A percentile compares a stretch with the other conserved stretches of the same genome.
These are phyloP conservation scores for Phrynocephalus versicolor DNA, from an alignment of 2,113 vertebrate genomes.

Conservation along the genomic window DNA sequence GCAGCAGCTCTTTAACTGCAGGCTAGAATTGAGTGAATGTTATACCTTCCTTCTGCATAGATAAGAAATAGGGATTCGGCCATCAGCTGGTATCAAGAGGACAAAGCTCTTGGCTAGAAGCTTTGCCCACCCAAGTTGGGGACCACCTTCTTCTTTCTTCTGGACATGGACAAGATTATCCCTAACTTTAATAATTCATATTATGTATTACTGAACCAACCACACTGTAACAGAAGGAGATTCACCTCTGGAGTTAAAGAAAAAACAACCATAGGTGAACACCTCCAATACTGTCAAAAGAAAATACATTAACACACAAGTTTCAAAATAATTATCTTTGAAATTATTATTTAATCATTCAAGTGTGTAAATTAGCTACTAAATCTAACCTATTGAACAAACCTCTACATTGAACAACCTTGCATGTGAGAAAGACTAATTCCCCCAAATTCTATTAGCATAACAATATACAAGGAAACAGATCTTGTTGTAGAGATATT, in stretches of 20 bases:
- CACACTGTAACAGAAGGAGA: too few species aligned
- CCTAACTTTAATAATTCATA: too few species aligned
- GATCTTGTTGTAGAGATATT: too few species aligned
- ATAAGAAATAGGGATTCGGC: too few species aligned
- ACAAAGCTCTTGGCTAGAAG: neutral
- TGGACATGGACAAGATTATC: neutral
- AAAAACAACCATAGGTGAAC: neutral
- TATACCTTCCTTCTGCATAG: neutral
- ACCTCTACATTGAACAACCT: neutral
- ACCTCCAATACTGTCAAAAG: neutral
- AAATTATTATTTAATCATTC: neutral
- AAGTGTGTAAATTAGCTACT: neutral
- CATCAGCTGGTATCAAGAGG: neutral
- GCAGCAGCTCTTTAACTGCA: too few species aligned
- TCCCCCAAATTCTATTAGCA: neutral
- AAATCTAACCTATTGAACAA: neutral
- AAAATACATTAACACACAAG: neutral
- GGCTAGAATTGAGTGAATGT: too few species aligned
- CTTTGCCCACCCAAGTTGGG: neutral
- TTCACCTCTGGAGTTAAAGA: neutral
- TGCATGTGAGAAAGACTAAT: neutral
- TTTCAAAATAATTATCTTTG: neutral
- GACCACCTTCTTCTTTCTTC: neutral
- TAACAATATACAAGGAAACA: neutral
- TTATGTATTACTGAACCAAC: too few species aligned